These are phyloP conservation scores for Metaphire vulgaris DNA, from an alignment of 1,140 invertebrate species.

Conservation along the genomic window DNA sequence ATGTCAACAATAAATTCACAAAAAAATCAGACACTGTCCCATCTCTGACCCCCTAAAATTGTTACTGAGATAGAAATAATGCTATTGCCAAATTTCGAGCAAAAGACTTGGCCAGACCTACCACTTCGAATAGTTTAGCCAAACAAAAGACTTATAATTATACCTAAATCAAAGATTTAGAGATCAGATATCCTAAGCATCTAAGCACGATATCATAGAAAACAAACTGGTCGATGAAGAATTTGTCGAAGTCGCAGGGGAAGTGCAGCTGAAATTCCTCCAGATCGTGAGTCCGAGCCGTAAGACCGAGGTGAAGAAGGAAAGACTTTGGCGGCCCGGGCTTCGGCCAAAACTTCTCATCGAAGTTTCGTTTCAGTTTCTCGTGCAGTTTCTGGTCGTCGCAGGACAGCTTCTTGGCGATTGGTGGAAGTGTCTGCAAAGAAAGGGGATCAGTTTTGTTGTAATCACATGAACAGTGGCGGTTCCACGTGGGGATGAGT, in stretches of 20 bases:
- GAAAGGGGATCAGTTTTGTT: not conserved
- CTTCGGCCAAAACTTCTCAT: slow-evolving; percentile 42
- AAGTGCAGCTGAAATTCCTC: slow-evolving; percentile 48
- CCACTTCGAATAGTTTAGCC: too few relatives aligned
- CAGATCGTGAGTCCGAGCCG: slow-evolving; percentile 48
- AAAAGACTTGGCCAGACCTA: too few relatives aligned
- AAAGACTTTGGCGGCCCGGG: slow-evolving; percentile 45
- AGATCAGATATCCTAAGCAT: too few relatives aligned
- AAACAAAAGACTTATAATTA: too few relatives aligned
- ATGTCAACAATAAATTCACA: too few relatives aligned
- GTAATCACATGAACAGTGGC: not conserved
- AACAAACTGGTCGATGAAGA: slow-evolving; percentile 48
- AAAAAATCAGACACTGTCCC: too few relatives aligned
- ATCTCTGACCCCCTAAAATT: too few relatives aligned
- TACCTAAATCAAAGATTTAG: too few relatives aligned
- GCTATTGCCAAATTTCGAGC: too few relatives aligned
- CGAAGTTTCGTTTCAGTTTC: slow-evolving; percentile 33
- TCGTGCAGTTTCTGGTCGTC: slow-evolving; percentile 37
- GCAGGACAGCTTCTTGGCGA: slow-evolving; percentile 37
- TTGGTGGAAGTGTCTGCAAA: slow-evolving; percentile 45
- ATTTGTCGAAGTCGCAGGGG: slow-evolving; percentile 42
- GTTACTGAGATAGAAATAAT: too few relatives aligned
- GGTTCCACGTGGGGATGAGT: too few relatives aligned
- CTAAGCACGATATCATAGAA: too few relatives aligned
- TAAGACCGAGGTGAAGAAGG: slow-evolving; percentile 50